Evolutionary conservation across 2,797 vertebrate genomes (phyloP), one percentile per base, ranked within the genome.

Genomic region (Kryptolebias ocellatus): DNA sequence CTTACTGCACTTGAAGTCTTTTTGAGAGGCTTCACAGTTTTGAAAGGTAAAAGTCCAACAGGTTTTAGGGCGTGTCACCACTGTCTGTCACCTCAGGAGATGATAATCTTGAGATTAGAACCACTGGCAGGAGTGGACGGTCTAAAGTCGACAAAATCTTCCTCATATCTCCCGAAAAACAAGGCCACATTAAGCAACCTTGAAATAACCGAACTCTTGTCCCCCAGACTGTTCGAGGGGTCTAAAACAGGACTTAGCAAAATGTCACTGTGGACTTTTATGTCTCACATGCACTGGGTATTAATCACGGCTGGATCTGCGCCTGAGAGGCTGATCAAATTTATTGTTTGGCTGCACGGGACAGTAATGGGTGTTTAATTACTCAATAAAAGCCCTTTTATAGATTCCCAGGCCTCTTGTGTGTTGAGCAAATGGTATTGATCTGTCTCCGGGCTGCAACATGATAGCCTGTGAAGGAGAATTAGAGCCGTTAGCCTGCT

Each of bases 321-420:
- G 92, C 89, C 83, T 88, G 91, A 95, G 96, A 95, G 95, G 95
- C 95, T 96, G 95, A 95, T 96, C 94, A 95, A 94, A 97, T 98
- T 95, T 96, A 96, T 96, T 96, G 95, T 96, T 96, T 95, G 93
- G 94, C 95, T 94, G 94, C 93, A 90, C 90, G 92, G 94, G 95
- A 96, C 96, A 96, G 97, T 98, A 98, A 98, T 98, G 96, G 96
- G 95, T 96, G 96, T 97, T 98, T 99, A 99, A 98, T 99, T 98
- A 99, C 96, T 97, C 96, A 96, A 96, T 98, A 97, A 97, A 96
- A 96, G 92, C 90, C 90, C 87, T 91, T 95, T 97, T 97, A 98
- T 96, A 95, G 96, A 97, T 97, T 96, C 93, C 78, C 91, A 90
- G 95, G 95, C 95, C 95, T 95, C 94, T 94, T 95, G 92, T 94